A percentile compares a stretch with the other conserved stretches of the same genome.
phyloP scores from a whole-genome alignment of 1,140 invertebrate species.

The Oedothorax gibbosus region DNA sequence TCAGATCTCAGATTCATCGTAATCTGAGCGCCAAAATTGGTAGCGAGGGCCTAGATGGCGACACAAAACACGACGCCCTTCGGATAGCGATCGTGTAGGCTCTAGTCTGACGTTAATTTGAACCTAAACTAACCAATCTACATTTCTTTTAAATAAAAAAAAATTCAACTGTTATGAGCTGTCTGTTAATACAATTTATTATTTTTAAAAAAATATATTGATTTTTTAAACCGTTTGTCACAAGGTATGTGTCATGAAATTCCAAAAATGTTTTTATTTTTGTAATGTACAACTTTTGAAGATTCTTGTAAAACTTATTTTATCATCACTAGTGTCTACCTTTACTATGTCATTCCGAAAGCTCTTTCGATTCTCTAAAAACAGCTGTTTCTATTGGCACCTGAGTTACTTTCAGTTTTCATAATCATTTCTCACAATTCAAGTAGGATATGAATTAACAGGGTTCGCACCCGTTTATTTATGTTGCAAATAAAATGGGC shows the following conservation, averaged over 20 bases:
- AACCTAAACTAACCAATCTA: too few relatives aligned
- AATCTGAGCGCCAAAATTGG: too few relatives aligned
- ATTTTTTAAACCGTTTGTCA: not conserved
- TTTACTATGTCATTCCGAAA: constrained; percentile 11
- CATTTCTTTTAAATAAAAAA: too few relatives aligned
- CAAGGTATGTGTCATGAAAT: not conserved
- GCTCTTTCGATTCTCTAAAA: constrained; percentile 11
- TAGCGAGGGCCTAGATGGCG: too few relatives aligned
- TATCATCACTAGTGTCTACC: not conserved
- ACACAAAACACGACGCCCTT: too few relatives aligned
- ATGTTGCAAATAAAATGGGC: not conserved
- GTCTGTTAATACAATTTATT: not conserved
- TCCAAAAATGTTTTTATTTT: not conserved
- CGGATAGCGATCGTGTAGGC: too few relatives aligned
- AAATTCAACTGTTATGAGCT: not conserved
- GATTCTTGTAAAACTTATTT: constrained; percentile 8
- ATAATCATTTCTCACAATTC: constrained; percentile 1
- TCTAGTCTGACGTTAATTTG: too few relatives aligned
- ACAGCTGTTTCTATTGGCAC: constrained; percentile 6
- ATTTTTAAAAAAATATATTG: not conserved
- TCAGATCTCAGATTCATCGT: too few relatives aligned
- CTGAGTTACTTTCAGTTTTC: constrained; percentile 15
- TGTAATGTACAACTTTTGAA: not conserved
- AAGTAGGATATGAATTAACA: not conserved
- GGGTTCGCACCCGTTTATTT: not conserved